Base-by-base conservation (phyloP, 2,888 invertebrate genomes). In the Noctua comes region DNA sequence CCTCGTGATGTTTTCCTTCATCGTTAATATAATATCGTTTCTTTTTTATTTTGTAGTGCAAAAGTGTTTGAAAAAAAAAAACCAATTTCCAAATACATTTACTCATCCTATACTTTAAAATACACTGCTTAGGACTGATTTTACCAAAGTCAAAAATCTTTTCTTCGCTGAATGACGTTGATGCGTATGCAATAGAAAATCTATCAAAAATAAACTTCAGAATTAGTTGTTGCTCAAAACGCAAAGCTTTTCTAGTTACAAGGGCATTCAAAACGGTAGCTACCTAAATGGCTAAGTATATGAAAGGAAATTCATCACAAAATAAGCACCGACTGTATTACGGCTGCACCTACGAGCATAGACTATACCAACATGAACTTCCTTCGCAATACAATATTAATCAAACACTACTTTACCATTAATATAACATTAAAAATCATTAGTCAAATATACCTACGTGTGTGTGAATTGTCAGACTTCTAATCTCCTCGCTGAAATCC, bases 371-470 rank as follows among this genome's bases (percentile, higher is more conserved):
- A 1, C 16, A 27, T 3, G 13, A 36, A 8, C 21, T 64, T 36
- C 18, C 7, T n/a, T 46, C 2, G n/a, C 18, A 65, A 31, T 54
- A n/a, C 21, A 54, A 76, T 51, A 76, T 76, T 76, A 76, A 54
- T 76, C 46, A 76, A 77, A 76, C n/a, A 46, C 31, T 11, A 54
- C 36, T 21, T 31, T 51, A 31, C 21, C 46, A 77, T 77, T 77
- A 66, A 66, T 57, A 46, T n/a, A 36, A 36, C 24, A 68, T 77
- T 57, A 59, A 77, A 77, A 77, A 77, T 77, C 77, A 77, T 77
- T 77, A 77, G 57, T 77, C 77, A 77, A 59, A 77, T 59, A 24
- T 77, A n/a, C n/a, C n/a, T n/a, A 48, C 66, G n/a, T 75, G 31
- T 65, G 43, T 64, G 76, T 51, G n/a, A 54, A 76, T 54, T 76